Evolutionary conservation across 2,797 vertebrate genomes (phyloP).

Genomic region (Hybognathus amarus): DNA sequence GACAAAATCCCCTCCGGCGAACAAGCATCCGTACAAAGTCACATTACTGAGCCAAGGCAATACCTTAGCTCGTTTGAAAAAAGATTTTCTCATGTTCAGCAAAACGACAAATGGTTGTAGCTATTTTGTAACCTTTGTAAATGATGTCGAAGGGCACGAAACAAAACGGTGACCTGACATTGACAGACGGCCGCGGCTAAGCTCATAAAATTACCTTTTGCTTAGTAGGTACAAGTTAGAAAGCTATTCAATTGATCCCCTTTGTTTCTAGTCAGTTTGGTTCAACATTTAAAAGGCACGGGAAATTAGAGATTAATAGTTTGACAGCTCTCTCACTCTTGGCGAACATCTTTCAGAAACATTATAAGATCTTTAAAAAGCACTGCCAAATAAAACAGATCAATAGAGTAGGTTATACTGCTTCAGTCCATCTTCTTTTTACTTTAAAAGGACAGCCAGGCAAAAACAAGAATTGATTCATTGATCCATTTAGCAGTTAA

Average conservation of each 20-base stretch:
- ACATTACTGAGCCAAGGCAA: conserved; percentile 89
- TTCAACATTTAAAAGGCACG: neutral
- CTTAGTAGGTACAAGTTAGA: neutral
- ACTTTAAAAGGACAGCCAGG: conserved; percentile 12
- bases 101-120: neutral
- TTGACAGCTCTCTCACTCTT: conserved; percentile 27
- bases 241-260: neutral
- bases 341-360: conserved; percentile 13
- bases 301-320: neutral
- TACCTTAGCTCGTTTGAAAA: conserved; percentile 73
- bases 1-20: conserved; percentile 85
- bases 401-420: neutral
- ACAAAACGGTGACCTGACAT: conserved; percentile 7
- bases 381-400: neutral
- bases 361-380: neutral
- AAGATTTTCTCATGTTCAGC: conserved; percentile 69
- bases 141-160: conserved; percentile 4
- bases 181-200: neutral
- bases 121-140: neutral
- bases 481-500: conserved; percentile 34
- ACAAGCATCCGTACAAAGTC: conserved; percentile 83
- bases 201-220: conserved; percentile 14
- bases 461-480: conserved; percentile 20
- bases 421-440: conserved; percentile 3
- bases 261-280: neutral